Base-by-base conservation (phyloP, 2,113 vertebrate genomes). In the Circaetus gallicus region DNA sequence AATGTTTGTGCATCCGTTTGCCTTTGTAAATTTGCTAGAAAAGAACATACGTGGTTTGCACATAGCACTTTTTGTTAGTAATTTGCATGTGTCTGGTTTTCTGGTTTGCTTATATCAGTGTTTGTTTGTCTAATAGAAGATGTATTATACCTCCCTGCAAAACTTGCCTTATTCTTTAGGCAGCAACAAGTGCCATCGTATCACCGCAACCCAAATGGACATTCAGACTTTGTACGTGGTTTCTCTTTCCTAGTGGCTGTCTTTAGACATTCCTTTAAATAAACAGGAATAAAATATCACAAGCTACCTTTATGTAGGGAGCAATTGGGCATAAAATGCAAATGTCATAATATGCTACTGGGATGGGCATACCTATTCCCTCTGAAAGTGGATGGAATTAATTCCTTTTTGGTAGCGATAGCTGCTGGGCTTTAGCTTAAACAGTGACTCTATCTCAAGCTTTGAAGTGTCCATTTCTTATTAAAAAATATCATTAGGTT, bases 381-480 rank as follows among this genome's bases (percentile, higher is more conserved):
- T 71, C 55, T 45, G 77, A 40, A 56, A 77, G 36, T 6, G 31
- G 7, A 21, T 52, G 36, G 62, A 58, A 91, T 67, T 36, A 74
- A 86, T 83, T 81, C 47, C 31, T 66, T 71, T 52, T 81, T 0
- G 2, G 58, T 55, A 86, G 42, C 1, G 10, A 31, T 16, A 74
- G 69, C 76, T 90, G 40, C 65, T 61, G 40, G 69, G 61, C 56
- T 93, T 74, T 56, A 79, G 65, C 45, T 92, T 63, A 49, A 19
- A 73, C 58, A 74, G 29, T 40, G 52, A 31, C 43, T 92, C 45
- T 32, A 17, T 77, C n/a, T 95, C 52, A 58, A 61, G 49, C 88
- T 96, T 76, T 89, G 77, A 95, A 91, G 61, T 61, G 43, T 65
- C 61, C 7, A 31, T 93, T 95, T 92, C 72, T 89, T 84, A 66